Evolutionary conservation across 2,797 vertebrate genomes (phyloP).

Genomic region (Stomatorhinus walkeri): DNA sequence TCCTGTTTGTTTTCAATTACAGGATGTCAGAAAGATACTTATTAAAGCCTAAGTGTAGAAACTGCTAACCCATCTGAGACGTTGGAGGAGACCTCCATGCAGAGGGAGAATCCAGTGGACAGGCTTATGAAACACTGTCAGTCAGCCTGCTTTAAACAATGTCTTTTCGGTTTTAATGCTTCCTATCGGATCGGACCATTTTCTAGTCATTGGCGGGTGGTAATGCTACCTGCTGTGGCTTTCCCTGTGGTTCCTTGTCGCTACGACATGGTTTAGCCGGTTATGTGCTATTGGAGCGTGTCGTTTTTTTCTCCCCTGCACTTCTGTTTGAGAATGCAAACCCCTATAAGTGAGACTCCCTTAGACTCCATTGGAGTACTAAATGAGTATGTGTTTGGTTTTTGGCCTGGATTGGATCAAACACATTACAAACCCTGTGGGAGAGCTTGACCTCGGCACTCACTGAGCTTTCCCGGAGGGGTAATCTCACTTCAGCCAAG

Average conservation of each 20-base stretch:
- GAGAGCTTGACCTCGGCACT: background rate
- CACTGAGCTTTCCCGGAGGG: background rate
- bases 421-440: background rate
- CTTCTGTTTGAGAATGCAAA: background rate
- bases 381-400: background rate
- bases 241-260: background rate
- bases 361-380: background rate
- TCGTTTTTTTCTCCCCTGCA: background rate
- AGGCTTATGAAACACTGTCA: background rate
- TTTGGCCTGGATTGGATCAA: background rate
- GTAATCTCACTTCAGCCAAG: background rate
- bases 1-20: background rate
- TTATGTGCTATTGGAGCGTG: background rate
- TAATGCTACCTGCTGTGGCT: background rate
- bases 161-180: background rate
- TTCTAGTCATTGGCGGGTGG: background rate
- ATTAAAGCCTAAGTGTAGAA: background rate
- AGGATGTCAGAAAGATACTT: background rate
- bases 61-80: background rate
- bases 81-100: background rate
- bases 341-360: background rate
- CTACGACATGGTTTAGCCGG: background rate
- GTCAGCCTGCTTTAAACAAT: background rate
- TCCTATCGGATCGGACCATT: background rate
- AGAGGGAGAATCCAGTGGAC: background rate